Evolutionary conservation across 2,888 invertebrate species (phyloP), one percentile per base, ranked within the genome.

Genomic region (Smittia sp.): DNA sequence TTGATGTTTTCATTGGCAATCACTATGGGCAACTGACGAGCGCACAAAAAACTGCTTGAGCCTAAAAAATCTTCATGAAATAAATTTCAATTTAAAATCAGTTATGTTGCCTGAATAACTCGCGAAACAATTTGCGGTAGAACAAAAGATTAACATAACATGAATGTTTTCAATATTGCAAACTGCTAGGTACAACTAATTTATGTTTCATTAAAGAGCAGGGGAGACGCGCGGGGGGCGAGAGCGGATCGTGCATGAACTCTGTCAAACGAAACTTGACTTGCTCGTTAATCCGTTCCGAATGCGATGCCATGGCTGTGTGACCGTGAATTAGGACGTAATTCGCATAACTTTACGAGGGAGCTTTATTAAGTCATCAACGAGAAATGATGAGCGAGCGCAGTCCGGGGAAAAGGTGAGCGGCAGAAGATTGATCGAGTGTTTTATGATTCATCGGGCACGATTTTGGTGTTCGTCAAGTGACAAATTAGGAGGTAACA

Each of bases 1-100:
- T 70, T 54, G 70, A 70, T 70, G 70, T 70, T 46, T 70, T 58
- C 58, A 70, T 54, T 70, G 58, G 46, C 4, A 70, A 58, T 27
- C 58, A 32, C 58, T 70, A 58, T 54, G 32, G 46, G 70, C 15
- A 46, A 27, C 63, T 15, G 15, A 20, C 6, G 63, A 65, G 15
- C n/a, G 32, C 2, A 32, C 20, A 65, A 62, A 62, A 65, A 65
- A 27, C 25, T 20, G 13, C 20, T 18, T 39, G 32, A 67, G 38
- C 11, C 15, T 52, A 11, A n/a, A n/a, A n/a, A 52, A n/a, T 52
- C 52, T 11, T 52, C 52, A 52, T 52, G 15, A 52, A 52, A 69
- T 46, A 52, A 62, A 58, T 70, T 70, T 70, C 70, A 70, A 70
- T 70, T 70, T 70, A 70, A 70, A 70, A 70, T 70, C 70, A 70